Conservation (phyloP, 2,888 invertebrate species). For the Crocallis elinguaria region DNA sequence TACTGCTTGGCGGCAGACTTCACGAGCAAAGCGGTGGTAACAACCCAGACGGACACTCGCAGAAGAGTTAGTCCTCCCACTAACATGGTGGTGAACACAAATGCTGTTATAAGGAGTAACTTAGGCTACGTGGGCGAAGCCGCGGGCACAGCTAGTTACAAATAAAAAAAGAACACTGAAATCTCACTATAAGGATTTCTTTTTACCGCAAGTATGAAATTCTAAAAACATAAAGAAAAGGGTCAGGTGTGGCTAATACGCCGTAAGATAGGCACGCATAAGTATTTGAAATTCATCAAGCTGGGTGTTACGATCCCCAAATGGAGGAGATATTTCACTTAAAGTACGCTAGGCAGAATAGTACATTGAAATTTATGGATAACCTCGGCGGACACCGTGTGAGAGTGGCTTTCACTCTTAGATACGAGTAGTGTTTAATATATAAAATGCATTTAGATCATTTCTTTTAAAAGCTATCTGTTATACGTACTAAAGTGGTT, state of each 20-base stretch:
- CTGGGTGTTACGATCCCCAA: slow-evolving; percentile 67
- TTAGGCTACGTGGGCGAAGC: too few relatives aligned
- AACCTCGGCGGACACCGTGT: slow-evolving; percentile 67
- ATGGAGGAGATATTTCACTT: slow-evolving; percentile 77
- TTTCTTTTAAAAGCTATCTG: slow-evolving; percentile 31
- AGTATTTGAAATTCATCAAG: slow-evolving; percentile 71
- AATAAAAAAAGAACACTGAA: too few relatives aligned
- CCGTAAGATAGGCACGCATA: slow-evolving; percentile 47
- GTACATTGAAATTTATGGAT: slow-evolving; percentile 78
- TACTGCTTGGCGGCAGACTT: too few relatives aligned
- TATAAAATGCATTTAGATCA: slow-evolving; percentile 62
- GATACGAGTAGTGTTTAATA: slow-evolving; percentile 58
- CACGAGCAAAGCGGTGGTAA: too few relatives aligned
- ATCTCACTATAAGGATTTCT: too few relatives aligned
- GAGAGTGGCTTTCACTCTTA: slow-evolving; percentile 59
- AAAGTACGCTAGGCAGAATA: slow-evolving; percentile 71
- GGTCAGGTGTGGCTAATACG: not conserved
- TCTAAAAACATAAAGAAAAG: not conserved
- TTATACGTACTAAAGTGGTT: too few relatives aligned
- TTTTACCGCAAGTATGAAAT: too few relatives aligned
- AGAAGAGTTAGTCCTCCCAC: too few relatives aligned
- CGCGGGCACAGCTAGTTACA: too few relatives aligned
- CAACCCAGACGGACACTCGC: too few relatives aligned
- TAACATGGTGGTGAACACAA: too few relatives aligned
- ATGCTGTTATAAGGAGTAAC: too few relatives aligned